Base-by-base conservation (phyloP, 2,888 invertebrate genomes). In the Harpalus rufipes region DNA sequence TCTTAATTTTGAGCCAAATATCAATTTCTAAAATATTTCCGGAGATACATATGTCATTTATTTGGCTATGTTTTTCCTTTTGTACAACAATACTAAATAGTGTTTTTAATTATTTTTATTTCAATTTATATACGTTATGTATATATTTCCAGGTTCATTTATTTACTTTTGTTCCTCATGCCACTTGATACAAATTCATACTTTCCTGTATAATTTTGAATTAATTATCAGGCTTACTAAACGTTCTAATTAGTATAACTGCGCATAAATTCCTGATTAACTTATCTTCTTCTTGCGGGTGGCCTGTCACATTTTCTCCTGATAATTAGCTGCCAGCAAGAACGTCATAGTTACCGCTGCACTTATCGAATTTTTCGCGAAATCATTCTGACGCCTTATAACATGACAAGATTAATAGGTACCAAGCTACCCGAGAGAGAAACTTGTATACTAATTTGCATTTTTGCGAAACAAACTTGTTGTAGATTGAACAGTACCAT, bases 381-480 rank as follows among this genome's bases (percentile, higher is more conserved):
- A 78, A 58, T 56, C 51, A 16, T 58, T 21, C 4, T 10, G 18
- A 56, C 78, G 56, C 58, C 78, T 16, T 32, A 58, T 25, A 78
- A 56, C 58, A 58, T 78, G 78, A 58, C 58, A 10, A 18, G 78
- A 78, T 78, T 78, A 78, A 78, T 78, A 72, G 65, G 32, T 72
- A 16, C 72, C 32, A n/a, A 4, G 39, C 6, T 41, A 25, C 25
- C 12, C 65, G 59, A 59, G 7, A 63, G 63, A 63, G 63, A 63
- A 63, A 63, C 63, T 25, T 21, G 63, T 63, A 21, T 18, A 63
- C 12, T 63, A 63, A 63, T 63, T 63, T 63, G 63, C 12, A 7
- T 63, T 59, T 63, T 63, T 63, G 12, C 25, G 0, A n/a, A 18
- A 32, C 32, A 56, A 18, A 61, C 16, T 61, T 61, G 61, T 21